Evolutionary conservation across 2,797 vertebrate species (phyloP), one percentile per base, ranked within the genome.

Genomic region (Gallinago nigripennis): DNA sequence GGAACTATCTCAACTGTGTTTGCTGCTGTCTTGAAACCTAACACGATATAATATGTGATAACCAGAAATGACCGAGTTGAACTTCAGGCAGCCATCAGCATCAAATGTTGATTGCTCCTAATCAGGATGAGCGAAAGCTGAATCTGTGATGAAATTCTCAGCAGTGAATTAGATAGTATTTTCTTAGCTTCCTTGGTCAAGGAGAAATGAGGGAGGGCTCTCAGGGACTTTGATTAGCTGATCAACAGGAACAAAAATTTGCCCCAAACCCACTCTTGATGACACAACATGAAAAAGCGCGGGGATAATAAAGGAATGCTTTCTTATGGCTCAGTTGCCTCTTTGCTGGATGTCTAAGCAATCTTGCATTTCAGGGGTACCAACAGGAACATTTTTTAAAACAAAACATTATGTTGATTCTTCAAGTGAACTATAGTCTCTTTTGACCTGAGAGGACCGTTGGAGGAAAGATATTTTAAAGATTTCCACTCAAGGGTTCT

Each of bases 21-120:
- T 91, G 18, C 37, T 81, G 11, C 13, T 43, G 35, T 61, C 39
- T 69, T 72, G 69, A 86, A 81, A 72, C 8, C 5, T 64, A 46
- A 94, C 53, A 35, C n/a, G 5, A 37, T 41, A n/a, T 14, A 28
- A 66, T 41, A 57, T n/a, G 33, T 4, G 71, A 61, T 78, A 11
- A 0, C 8, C 11, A 78, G 45, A n/a, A 54, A 27, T 16, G 37
- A 19, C 65, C 57, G 69, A 71, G 19, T 2, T 86, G 90, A 78
- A 50, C 20, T 92, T 91, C 37, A 80, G 50, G 30, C 21, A 71
- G 33, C 9, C 63, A 46, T 71, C 65, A 54, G 3, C 21, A 11
- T 78, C 82, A 87, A 83, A 37, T 28, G 30, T 28, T 94, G 79
- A 95, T 94, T 94, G 76, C 37, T 78, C 6, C 53, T 81, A 83